Conservation (phyloP, 2,113 vertebrate species). For the Xiphophorus hellerii region DNA sequence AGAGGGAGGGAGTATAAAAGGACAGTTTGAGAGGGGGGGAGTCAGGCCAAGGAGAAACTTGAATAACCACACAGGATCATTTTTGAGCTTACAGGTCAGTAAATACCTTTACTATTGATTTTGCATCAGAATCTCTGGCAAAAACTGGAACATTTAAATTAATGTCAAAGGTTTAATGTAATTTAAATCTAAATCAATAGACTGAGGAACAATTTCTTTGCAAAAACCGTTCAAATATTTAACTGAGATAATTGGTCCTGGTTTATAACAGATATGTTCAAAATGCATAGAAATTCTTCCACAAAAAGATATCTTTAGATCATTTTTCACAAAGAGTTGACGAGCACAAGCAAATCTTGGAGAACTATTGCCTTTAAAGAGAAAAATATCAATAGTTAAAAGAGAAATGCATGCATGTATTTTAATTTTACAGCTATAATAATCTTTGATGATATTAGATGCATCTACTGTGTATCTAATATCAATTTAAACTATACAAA, state of each 20-base stretch:
- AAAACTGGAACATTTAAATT: neutral
- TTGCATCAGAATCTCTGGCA: neutral
- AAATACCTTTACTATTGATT: neutral
- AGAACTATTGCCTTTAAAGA: neutral
- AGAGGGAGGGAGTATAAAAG: constrained; percentile 71
- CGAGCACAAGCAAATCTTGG: neutral
- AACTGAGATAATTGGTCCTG: too few relatives aligned
- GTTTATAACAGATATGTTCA: too few relatives aligned
- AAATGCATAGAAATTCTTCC: too few relatives aligned
- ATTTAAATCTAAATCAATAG: too few relatives aligned
- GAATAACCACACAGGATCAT: constrained; percentile 29
- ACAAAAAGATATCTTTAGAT: too few relatives aligned
- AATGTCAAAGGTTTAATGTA: neutral
- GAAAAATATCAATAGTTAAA: neutral
- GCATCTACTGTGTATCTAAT: neutral
- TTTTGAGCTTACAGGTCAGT: constrained; percentile 50
- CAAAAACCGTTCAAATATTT: too few relatives aligned
- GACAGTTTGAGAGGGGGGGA: constrained; percentile 31
- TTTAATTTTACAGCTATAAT: neutral
- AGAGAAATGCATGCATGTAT: neutral
- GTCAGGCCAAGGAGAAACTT: constrained; percentile 34
- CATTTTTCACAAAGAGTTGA: neutral
- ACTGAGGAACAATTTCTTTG: too few relatives aligned
- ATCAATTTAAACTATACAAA: constrained; percentile 18
- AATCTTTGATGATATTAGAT: neutral